Base-by-base conservation (phyloP, 1,140 invertebrate genomes). In the Solen grandis region DNA sequence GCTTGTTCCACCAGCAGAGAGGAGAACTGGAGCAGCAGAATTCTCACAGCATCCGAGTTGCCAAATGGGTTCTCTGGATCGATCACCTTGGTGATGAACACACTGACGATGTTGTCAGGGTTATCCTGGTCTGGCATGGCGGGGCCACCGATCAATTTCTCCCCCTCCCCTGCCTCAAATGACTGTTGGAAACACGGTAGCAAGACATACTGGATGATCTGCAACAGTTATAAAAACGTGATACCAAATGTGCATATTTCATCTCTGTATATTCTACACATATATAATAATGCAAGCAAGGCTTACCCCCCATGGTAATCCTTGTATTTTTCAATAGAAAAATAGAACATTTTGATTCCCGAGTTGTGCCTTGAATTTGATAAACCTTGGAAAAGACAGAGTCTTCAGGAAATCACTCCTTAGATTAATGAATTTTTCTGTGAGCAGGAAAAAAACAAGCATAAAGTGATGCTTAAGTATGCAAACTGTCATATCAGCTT, bases 1-100 rank as follows among this genome's bases (percentile, higher is more conserved):
- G 98, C 98, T 86, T 99, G 96, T 90, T 99, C 98, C 0, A 99
- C 96, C 10, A 99, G 89, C 1, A 99, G 92, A 90, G 97, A 99
- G 0, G 97, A 98, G 86, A 99, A 96, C 93, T 99, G 98, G 4
- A 99, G 94, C 1, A 99, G 90, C 2, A 97, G 95, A 77, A 99
- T 99, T 60, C 97, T 93, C 0, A 99, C 97, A 54, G 96, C 96
- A 90, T 99, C 97, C 13, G 96, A 96, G 62, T 96, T 96, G 2
- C 95, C 95, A 88, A 97, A 96, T 0, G 96, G 96, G 90, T 97
- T 96, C 41, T 98, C 97, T 0, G 97, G 97, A 90, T 98, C 96
- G 82, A 98, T 97, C 41, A 94, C 91, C 75, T 97, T 96, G 87
- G 96, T 97, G 41, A 99, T 98, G 88, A 99, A 99, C 0, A 98